Evolutionary conservation across 2,113 vertebrate genomes (phyloP), one percentile per base, ranked within the genome.

Genomic region (Rattus norvegicus): DNA sequence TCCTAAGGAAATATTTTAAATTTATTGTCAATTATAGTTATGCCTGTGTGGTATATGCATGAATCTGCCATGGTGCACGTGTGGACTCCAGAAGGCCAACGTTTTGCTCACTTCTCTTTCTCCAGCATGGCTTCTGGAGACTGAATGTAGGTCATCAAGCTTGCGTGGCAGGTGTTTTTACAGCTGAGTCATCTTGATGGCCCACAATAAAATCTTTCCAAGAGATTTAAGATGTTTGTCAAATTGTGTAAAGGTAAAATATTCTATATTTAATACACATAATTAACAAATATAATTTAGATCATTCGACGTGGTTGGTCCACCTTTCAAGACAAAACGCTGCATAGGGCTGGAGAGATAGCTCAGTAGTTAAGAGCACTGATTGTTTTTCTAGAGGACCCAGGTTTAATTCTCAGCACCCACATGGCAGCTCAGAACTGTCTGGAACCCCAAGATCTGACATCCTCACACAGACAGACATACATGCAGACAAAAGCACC

Each of bases 211-310:
- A 73, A 70, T 39, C 73, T 59, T 94, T 61, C 90, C 49, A 91
- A 87, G 9, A 69, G 76, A 80, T 72, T 92, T 93, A 90, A 63
- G 81, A 93, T 90, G 30, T 70, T 90, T 75, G 5, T 92, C 52
- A 91, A 86, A 93, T 39, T 92, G 0, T 59, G 30, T 67, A 20
- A 28, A 70, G 39, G 83, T 56, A 54, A 94, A 79, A 91, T 52
- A 85, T 10, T 70, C 14, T 17, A 70, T 47, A 54, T 63, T 77
- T 56, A 96, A 93, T 36, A 84, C 7, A n/a, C 39, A 43, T 43
- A 43, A 43, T 43, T 43, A 43, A 8, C 43, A 9, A 80, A 84
- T 77, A 3, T n/a, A 94, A 75, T 28, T 81, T 24, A 81, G 8
- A 10, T 2, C 59, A 93, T 26, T 17, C 76, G 69, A 93, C 77